A percentile compares a stretch with the other conserved stretches of the same genome.
Conservation (phyloP, 1,140 invertebrate genomes). For the Neodiprion lecontei region DNA sequence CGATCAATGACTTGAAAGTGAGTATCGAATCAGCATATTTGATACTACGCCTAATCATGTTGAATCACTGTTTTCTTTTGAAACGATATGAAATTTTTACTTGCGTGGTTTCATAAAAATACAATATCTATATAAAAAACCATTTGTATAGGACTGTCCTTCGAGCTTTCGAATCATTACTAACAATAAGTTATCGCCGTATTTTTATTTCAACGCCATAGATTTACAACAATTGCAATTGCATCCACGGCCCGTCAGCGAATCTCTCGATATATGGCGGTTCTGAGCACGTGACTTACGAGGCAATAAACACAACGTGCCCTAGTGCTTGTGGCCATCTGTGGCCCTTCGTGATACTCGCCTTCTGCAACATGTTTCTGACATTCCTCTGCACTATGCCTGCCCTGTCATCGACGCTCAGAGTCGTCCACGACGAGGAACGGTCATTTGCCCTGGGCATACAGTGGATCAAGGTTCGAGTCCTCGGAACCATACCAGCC, state of each 20-base stretch:
- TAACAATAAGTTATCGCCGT: too few relatives aligned
- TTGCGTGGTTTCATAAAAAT: too few relatives aligned
- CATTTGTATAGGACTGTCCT: neutral
- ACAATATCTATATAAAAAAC: neutral
- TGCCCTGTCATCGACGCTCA: constrained; percentile 76
- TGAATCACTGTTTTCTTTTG: too few relatives aligned
- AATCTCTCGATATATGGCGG: constrained; percentile 26
- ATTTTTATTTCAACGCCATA: constrained; percentile 26
- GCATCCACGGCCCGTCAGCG: constrained; percentile 46
- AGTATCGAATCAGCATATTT: neutral
- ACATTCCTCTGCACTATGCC: constrained; percentile 82
- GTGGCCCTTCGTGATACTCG: constrained; percentile 70
- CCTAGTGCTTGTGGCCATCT: constrained; percentile 68
- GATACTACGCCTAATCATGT: neutral
- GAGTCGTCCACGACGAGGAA: constrained; percentile 83
- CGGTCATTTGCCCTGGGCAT: constrained; percentile 85
- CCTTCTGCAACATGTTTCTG: constrained; percentile 77
- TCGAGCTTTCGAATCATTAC: too few relatives aligned
- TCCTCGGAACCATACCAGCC: constrained; percentile 84
- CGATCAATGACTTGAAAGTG: constrained; percentile 47
- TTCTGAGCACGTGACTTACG: constrained; percentile 52
- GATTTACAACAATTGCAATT: constrained; percentile 67
- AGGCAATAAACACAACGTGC: constrained; percentile 72
- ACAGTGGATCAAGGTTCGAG: constrained; percentile 84
- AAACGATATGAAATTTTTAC: constrained; percentile 5